Conservation (phyloP, 1,140 invertebrate genomes). For the Drosophila lini region DNA sequence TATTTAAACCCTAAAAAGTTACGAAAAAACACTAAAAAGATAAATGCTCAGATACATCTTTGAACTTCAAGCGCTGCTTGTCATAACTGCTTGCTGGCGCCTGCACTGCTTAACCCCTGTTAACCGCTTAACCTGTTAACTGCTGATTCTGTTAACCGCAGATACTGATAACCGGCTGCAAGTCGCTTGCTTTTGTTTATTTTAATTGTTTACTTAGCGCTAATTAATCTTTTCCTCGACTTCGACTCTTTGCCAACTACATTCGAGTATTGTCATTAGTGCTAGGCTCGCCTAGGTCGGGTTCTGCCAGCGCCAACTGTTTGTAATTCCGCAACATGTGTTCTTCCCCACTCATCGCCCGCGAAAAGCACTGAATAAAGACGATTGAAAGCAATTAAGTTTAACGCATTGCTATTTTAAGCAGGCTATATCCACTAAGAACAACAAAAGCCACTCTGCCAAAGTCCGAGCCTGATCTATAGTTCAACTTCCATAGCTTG, state of each 20-base stretch:
- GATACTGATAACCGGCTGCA: conserved; percentile 17
- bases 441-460: conserved; percentile 7
- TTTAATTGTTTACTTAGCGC: conserved; percentile 25
- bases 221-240: conserved; percentile 34
- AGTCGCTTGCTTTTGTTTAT: conserved; percentile 26
- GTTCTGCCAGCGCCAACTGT: conserved; percentile 30
- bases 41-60: background rate
- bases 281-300: background rate
- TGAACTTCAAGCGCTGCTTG: conserved; percentile 3
- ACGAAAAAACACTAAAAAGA: background rate
- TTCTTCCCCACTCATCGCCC: conserved; percentile 3
- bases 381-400: conserved; percentile 38
- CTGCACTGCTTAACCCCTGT: conserved; percentile 14
- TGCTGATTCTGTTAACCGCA: conserved; percentile 8
- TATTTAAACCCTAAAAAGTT: background rate
- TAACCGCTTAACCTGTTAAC: background rate
- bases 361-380: background rate
- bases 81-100: background rate
- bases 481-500: conserved; percentile 20
- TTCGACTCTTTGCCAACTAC: background rate
- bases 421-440: conserved; percentile 23
- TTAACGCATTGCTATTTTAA: conserved; percentile 21
- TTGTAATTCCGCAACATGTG: conserved; percentile 13
- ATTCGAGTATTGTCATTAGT: conserved; percentile 4
- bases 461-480: conserved; percentile 16